Percentiles rank a stretch among this genome's conserved stretches.
Evolutionary conservation across 2,113 vertebrate species (phyloP).

Genomic region (Okapia johnstoni): DNA sequence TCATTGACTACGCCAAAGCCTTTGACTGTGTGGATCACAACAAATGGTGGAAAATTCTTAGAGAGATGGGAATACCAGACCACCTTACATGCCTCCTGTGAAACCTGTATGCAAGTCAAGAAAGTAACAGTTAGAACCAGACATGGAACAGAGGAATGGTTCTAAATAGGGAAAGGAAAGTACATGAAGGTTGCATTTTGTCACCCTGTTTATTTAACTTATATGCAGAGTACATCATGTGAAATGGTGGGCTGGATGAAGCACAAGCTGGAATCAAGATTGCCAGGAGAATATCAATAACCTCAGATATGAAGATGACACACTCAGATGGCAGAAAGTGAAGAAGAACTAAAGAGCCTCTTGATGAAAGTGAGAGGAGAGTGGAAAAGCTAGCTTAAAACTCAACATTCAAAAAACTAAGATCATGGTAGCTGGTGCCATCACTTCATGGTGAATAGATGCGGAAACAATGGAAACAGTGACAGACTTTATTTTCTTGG

Average conservation of each 20-base stretch:
- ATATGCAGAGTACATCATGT: background rate
- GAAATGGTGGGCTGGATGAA: background rate
- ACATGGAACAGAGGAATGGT: fast-evolving
- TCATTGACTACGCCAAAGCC: background rate
- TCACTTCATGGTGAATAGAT: background rate
- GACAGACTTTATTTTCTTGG: background rate
- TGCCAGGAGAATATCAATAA: background rate
- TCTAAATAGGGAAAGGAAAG: background rate
- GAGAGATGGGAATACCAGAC: background rate
- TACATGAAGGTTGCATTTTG: background rate
- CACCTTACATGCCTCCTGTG: background rate
- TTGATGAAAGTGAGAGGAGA: background rate
- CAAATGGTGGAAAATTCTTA: background rate
- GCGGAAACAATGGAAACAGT: background rate
- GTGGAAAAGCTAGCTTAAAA: background rate
- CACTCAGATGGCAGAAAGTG: background rate
- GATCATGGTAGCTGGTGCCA: background rate
- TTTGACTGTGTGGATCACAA: background rate
- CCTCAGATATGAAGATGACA: background rate
- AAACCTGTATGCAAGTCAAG: background rate
- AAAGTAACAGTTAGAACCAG: background rate
- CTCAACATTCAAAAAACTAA: background rate
- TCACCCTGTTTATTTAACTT: background rate
- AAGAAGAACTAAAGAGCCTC: background rate
- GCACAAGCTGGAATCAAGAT: background rate